Evolutionary conservation across 2,888 invertebrate genomes (phyloP), one percentile per base, ranked within the genome.

Genomic region (Melipona beecheii): DNA sequence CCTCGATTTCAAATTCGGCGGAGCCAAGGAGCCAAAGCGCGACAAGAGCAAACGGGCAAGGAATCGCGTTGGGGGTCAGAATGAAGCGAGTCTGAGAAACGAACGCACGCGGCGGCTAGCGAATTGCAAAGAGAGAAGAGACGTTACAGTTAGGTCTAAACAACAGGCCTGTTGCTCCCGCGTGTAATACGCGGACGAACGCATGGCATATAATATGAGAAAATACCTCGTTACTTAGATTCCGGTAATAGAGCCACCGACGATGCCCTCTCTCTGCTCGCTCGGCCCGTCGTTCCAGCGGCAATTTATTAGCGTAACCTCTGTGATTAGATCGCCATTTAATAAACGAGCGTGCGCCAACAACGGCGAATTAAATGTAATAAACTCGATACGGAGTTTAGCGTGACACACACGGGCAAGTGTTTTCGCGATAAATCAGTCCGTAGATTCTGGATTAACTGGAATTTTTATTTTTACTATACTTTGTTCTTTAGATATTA

Each of bases 121-220:
- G 81, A 77, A 75, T 81, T 79, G 87, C 74, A 58, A 83, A 80
- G 77, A 74, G 76, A 83, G n/a, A 80, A 78, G 70, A 83, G 81
- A 79, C 78, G 82, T 78, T 87, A 87, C 86, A 87, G 89, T 89
- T 86, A 89, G 21, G 75, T 65, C 71, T 77, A 84, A 88, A 84
- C 82, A 88, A 78, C 86, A 72, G 77, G 81, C 74, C 52, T 77
- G 76, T 81, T 78, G 56, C 64, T 84, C 76, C 69, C 82, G 80
- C 84, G 64, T 76, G 72, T 84, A 81, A 87, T 84, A 58, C 78
- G 78, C 5, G 84, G 79, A 87, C 83, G 58, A 52, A 60, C 65
- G 64, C 84, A 79, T 65, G 75, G 68, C 71, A 81, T 75, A 85
- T 81, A 81, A 87, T 86, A 83, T 83, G 77, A 78, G 82, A 86